Percentiles rank a stretch among this genome's conserved stretches.
phyloP scores from a whole-genome alignment of 2,888 invertebrate genomes.

The Bombylius discolor region DNA sequence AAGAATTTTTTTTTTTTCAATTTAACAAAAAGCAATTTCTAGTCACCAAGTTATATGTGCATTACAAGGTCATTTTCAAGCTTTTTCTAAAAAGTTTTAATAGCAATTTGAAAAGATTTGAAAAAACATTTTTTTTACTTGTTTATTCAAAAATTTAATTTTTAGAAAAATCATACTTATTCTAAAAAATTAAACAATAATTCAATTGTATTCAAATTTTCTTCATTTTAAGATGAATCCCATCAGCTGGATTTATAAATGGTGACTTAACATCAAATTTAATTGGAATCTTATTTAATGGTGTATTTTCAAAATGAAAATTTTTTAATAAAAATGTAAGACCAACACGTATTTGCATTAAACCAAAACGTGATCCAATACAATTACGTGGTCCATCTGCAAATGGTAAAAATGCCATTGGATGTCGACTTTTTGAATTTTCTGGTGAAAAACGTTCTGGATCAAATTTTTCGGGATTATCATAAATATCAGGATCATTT shows the following conservation, averaged over 20 bases:
- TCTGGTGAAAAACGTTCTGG: conserved; percentile 47
- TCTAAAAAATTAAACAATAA: no score
- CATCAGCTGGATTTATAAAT: conserved; percentile 9
- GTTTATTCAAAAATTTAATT: no score
- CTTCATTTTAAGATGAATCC: conserved; percentile 14
- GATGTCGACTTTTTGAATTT: conserved; percentile 36
- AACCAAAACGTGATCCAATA: conserved; percentile 32
- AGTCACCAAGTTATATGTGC: no score
- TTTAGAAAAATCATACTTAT: no score
- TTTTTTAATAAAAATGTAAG: conserved; percentile 7
- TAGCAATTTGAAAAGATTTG: no score
- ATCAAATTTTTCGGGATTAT: conserved; percentile 47
- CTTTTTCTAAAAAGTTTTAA: no score
- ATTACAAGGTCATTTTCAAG: no score
- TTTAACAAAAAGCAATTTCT: no score
- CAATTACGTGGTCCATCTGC: conserved; percentile 36
- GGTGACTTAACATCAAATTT: conserved; percentile 9
- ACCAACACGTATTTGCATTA: conserved; percentile 21
- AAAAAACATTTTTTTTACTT: no score
- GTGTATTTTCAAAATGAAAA: conserved; percentile 3
- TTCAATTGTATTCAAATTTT: conserved; percentile 11
- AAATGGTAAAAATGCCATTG: conserved; percentile 34
- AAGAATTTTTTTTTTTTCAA: no score
- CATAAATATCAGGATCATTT: conserved; percentile 45
- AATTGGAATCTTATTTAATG: conserved; percentile 6